Evolutionary conservation across 2,888 invertebrate genomes (phyloP).

Genomic region (Drosophila infuscata): DNA sequence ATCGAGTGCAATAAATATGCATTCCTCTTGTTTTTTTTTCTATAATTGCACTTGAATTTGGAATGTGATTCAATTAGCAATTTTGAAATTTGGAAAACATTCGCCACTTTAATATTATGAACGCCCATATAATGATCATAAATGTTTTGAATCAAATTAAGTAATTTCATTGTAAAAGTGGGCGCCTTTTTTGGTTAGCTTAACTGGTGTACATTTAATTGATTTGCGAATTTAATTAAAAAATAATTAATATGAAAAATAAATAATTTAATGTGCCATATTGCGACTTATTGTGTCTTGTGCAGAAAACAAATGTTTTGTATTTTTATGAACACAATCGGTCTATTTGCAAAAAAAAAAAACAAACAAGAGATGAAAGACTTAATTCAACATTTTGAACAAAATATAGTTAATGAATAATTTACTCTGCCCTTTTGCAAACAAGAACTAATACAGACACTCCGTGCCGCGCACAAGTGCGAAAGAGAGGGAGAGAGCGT

Average conservation of each 20-base stretch:
- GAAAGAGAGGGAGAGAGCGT: conserved; percentile 48
- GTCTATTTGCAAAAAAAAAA: background rate
- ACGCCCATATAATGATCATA: background rate
- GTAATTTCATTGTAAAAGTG: background rate
- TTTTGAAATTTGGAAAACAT: background rate
- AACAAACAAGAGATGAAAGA: background rate
- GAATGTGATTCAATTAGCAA: background rate
- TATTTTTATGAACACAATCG: background rate
- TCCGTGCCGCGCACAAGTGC: conserved; percentile 64
- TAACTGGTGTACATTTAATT: background rate
- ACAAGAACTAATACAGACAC: conserved; percentile 76
- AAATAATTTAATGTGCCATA: conserved; percentile 8
- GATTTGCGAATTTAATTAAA: background rate
- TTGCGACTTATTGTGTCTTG: background rate
- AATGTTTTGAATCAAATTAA: background rate
- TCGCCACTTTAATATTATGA: background rate
- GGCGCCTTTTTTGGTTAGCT: background rate
- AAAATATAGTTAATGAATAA: conserved; percentile 68
- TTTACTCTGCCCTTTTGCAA: conserved; percentile 70
- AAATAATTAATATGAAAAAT: background rate
- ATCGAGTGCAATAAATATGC: conserved; percentile 14
- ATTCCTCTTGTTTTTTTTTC: conserved; percentile 1
- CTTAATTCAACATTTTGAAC: conserved; percentile 23
- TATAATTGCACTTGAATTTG: conserved; percentile 8
- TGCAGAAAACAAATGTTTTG: background rate